A percentile compares a stretch with the other conserved stretches of the same genome.
phyloP scores from a whole-genome alignment of 2,797 vertebrate species.

The Harpagifer antarcticus region DNA sequence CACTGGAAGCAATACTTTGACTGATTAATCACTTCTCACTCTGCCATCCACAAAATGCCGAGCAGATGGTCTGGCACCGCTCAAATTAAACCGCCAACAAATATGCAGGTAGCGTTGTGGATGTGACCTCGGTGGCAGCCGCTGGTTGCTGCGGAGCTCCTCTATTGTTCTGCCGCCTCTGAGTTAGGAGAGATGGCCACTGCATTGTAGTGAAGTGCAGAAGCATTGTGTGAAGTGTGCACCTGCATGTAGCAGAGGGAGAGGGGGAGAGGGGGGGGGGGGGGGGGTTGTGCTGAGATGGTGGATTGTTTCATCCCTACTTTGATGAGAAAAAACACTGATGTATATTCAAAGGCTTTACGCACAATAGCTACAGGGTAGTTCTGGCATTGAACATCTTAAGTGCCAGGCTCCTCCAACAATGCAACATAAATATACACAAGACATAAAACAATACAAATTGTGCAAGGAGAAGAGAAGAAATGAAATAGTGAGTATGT shows the following conservation, averaged over 20 bases:
- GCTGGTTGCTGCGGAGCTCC: conserved; percentile 45
- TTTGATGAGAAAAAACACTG: conserved; percentile 41
- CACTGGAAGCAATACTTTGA: conserved; percentile 64
- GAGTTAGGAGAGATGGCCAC: conserved; percentile 38
- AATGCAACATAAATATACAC: no score
- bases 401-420: no score
- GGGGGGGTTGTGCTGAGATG: conserved; percentile 13
- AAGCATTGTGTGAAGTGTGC: conserved; percentile 52
- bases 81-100: conserved; percentile 75
- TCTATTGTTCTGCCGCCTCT: conserved; percentile 56
- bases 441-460: no score
- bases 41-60: conserved; percentile 71
- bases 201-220: conserved; percentile 45
- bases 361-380: no score
- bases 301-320: conserved; percentile 39
- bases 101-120: conserved; percentile 72
- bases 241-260: conserved; percentile 32
- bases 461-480: no score
- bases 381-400: no score
- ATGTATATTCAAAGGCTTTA: conserved; percentile 26
- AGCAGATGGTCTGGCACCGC: conserved; percentile 79
- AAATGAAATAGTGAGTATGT: no score
- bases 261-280: conserved; percentile 3
- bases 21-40: conserved; percentile 75
- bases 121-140: conserved; percentile 59